Conservation (phyloP, 2,888 invertebrate genomes). For the Dynastes hyllus region DNA sequence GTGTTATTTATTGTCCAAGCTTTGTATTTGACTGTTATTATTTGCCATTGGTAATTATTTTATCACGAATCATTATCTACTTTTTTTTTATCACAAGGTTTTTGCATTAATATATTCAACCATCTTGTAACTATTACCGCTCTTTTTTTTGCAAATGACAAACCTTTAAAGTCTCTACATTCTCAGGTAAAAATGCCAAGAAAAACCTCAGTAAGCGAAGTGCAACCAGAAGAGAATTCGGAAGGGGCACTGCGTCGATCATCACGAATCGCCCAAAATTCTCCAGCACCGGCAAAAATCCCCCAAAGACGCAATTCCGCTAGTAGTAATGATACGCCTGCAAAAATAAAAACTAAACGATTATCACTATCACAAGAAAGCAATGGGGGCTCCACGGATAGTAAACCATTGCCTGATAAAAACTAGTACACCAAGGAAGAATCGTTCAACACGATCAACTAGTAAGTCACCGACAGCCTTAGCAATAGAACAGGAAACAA, state of each 20-base stretch:
- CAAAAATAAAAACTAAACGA: slow-evolving; percentile 51
- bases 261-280: slow-evolving; percentile 50
- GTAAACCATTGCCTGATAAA: slow-evolving; percentile 16
- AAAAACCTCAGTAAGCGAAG: slow-evolving; percentile 48
- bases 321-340: slow-evolving; percentile 45
- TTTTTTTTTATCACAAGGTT: not conserved
- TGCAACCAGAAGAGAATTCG: slow-evolving; percentile 40
- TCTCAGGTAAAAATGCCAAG: slow-evolving; percentile 42
- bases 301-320: slow-evolving; percentile 54
- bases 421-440: slow-evolving; percentile 15
- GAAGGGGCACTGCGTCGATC: slow-evolving; percentile 40
- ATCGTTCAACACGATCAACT: slow-evolving; percentile 43
- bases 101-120: slow-evolving; percentile 25
- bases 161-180: not conserved
- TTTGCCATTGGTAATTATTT: slow-evolving; percentile 22
- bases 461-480: slow-evolving; percentile 55
- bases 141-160: slow-evolving; percentile 9
- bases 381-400: slow-evolving; percentile 16
- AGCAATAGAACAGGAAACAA: slow-evolving; percentile 17
- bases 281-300: slow-evolving; percentile 51
- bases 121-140: slow-evolving; percentile 33
- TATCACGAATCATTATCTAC: slow-evolving; percentile 9
- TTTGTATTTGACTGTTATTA: not conserved
- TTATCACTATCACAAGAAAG: slow-evolving; percentile 54
- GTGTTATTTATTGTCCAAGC: slow-evolving; percentile 4